Evolutionary conservation across 2,797 vertebrate species (phyloP).

Genomic region (Podargus strigoides): DNA sequence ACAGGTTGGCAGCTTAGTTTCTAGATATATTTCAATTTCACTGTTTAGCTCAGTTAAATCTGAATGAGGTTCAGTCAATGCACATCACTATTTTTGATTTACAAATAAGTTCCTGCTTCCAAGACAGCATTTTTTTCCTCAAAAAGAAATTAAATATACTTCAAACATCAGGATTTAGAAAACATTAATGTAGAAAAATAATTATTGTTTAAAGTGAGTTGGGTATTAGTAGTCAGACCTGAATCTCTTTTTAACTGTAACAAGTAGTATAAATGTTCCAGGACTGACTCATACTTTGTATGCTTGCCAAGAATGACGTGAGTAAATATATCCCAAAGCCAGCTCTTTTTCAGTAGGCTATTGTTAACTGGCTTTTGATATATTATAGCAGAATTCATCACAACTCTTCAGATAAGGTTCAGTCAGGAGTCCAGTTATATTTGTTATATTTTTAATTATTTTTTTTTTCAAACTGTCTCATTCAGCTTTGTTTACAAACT

Average conservation of each 20-base stretch:
- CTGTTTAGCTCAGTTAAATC: background rate
- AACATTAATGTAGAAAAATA: background rate
- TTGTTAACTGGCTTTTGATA: slow-evolving; percentile 42
- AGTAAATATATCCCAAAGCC: slow-evolving; percentile 38
- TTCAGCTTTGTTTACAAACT: background rate
- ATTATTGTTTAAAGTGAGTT: background rate
- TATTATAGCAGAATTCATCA: slow-evolving; percentile 5
- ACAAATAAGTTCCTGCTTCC: background rate
- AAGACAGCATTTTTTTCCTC: background rate
- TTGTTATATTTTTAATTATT: background rate
- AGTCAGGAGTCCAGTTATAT: background rate
- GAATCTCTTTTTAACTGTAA: slow-evolving; percentile 6
- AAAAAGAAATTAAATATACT: background rate
- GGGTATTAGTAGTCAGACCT: background rate
- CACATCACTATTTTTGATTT: background rate
- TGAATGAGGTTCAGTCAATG: background rate
- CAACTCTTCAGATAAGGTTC: background rate
- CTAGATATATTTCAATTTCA: background rate
- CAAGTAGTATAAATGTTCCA: slow-evolving; percentile 6
- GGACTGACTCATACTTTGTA: slow-evolving; percentile 47
- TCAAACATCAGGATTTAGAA: background rate
- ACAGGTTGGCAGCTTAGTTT: background rate
- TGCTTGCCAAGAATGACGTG: slow-evolving; percentile 45
- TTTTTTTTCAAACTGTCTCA: background rate
- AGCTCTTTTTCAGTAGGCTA: slow-evolving; percentile 10